phyloP scores from a whole-genome alignment of 92 coral and sea anemone species.

The Phenganax stokvisi region DNA sequence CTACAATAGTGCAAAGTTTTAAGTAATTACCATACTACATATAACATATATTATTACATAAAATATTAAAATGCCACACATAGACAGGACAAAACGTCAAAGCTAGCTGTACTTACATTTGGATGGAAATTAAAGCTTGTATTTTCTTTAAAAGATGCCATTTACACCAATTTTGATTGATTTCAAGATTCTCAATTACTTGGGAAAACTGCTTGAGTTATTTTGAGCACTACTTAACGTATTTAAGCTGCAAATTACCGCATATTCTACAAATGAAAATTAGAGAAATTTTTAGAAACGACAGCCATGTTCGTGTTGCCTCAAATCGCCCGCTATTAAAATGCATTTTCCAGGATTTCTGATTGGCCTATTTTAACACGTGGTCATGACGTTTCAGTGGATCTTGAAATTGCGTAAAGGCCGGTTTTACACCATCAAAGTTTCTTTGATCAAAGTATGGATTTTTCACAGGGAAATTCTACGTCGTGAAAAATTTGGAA shows the following conservation, averaged over 20 bases:
- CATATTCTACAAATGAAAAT: neutral
- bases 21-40: no score
- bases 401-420: no score
- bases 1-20: no score
- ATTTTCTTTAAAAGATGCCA: neutral
- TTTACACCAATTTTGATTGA: neutral
- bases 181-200: neutral
- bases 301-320: neutral
- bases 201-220: neutral
- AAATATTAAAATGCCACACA: neutral
- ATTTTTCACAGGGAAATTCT: no score
- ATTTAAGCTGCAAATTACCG: neutral
- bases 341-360: neutral
- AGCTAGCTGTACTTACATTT: neutral
- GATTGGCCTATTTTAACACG: neutral
- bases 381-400: neutral
- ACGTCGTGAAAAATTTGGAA: no score
- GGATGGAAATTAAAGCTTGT: neutral
- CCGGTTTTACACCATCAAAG: no score
- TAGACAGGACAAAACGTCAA: neutral
- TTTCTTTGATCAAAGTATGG: no score
- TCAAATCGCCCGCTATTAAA: neutral
- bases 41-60: no score
- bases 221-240: neutral
- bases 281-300: neutral